Conservation (phyloP, 2,797 vertebrate species). For the Parotocinclus haroldoi region DNA sequence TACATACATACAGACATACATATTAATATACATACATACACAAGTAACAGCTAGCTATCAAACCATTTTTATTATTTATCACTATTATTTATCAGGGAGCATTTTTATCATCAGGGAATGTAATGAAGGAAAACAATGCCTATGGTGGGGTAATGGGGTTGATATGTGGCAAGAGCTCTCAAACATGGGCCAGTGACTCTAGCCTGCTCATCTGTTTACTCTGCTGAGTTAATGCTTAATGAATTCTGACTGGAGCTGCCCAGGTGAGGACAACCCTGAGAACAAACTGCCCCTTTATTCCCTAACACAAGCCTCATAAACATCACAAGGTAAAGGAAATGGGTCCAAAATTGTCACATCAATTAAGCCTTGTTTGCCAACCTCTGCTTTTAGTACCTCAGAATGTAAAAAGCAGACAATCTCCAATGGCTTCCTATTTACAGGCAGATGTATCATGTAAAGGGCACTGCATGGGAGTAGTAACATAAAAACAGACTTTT, state of each 20-base stretch:
- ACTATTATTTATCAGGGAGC: too few relatives aligned
- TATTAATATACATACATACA: too few relatives aligned
- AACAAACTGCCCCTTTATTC: constrained; percentile 15
- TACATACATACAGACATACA: too few relatives aligned
- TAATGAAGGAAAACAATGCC: background rate
- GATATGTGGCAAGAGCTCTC: background rate
- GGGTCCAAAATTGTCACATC: too few relatives aligned
- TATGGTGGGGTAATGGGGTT: constrained; percentile 9
- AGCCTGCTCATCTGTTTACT: constrained; percentile 35
- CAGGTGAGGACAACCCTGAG: constrained; percentile 10
- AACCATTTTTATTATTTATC: too few relatives aligned
- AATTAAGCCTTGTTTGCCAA: too few relatives aligned
- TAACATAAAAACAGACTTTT: constrained; percentile 10
- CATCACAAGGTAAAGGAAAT: too few relatives aligned
- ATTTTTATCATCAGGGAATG: background rate
- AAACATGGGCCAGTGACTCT: constrained; percentile 7
- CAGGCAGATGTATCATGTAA: constrained; percentile 11
- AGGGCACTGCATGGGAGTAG: background rate
- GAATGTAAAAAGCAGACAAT: constrained; percentile 5
- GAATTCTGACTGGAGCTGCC: constrained; percentile 36
- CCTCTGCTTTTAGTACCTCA: background rate
- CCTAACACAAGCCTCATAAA: too few relatives aligned
- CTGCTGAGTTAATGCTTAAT: constrained; percentile 47
- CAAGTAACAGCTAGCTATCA: too few relatives aligned
- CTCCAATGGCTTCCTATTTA: background rate